A percentile compares a stretch with the other conserved stretches of the same genome.
Conservation (phyloP, 2,113 vertebrate species). For the Anoplopoma fimbria region DNA sequence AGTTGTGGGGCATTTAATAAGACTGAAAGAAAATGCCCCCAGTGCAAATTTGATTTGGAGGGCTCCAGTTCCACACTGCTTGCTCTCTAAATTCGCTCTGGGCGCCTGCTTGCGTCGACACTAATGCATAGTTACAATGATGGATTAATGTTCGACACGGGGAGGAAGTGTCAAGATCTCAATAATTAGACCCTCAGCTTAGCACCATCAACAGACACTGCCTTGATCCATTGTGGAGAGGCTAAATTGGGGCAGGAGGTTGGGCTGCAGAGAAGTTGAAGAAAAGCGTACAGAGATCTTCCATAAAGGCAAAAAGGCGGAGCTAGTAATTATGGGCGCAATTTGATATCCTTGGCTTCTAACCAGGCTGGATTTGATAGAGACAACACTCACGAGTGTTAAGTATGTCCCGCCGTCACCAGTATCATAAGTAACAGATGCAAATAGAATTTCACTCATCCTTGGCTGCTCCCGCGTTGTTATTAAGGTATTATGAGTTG, state of each 20-base stretch:
- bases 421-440: conserved; percentile 51
- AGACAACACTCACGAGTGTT: conserved; percentile 21
- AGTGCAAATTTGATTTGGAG: conserved; percentile 3
- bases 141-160: conserved; percentile 77
- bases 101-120: conserved; percentile 65
- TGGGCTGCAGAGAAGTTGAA: background rate
- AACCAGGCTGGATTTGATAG: conserved; percentile 21
- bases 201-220: conserved; percentile 63
- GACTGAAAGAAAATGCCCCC: background rate
- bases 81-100: conserved; percentile 60
- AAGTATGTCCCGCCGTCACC: conserved; percentile 10
- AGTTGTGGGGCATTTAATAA: background rate
- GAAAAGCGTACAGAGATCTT: conserved; percentile 35
- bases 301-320: conserved; percentile 37
- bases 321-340: conserved; percentile 38
- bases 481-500: conserved; percentile 61
- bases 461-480: conserved; percentile 25
- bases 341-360: conserved; percentile 28
- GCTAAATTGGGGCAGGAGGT: background rate
- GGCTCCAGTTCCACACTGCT: conserved; percentile 55
- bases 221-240: conserved; percentile 49
- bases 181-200: conserved; percentile 83
- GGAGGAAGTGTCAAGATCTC: conserved; percentile 79
- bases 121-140: conserved; percentile 83
- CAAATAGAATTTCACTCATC: conserved; percentile 37